Evolutionary conservation across 1,140 invertebrate species (phyloP), one percentile per base, ranked within the genome.

Genomic region (Chymomyza costata): DNA sequence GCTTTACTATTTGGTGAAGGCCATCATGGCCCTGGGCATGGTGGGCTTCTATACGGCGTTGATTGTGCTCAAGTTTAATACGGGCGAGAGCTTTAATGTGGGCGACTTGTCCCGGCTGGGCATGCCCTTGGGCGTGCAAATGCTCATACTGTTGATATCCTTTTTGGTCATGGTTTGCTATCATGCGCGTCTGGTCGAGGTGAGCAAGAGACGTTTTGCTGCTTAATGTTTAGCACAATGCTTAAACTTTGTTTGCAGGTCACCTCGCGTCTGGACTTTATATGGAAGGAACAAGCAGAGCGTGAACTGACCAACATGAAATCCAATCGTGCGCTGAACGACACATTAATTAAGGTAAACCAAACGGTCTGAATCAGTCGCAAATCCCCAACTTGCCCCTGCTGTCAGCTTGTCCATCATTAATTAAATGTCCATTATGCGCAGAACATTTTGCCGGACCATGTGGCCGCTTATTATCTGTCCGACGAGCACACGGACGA

Each of bases 211-310:
- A 34, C 18, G 5, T 1, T 30, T 25, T 34, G 16, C 30, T n/a
- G n/a, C n/a, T n/a, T n/a, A n/a, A n/a, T n/a, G n/a, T 6, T 6
- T 10, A 6, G 25, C 5, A 28, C 5, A 28, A 28, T 10, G 10
- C 25, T 5, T 10, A 28, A n/a, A n/a, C n/a, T n/a, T n/a, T 25
- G 11, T 34, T 28, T 15, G 1, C 25, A 85, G 83, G 93, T 95
- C 0, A 95, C 94, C 1, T 94, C 94, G 1, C 86, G 97, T 28
- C 87, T 99, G 31, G 96, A 98, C 86, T 98, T 98, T 84, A 88
- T 98, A 3, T 98, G 97, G 97, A 97, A 97, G 84, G 91, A 94
- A 68, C 95, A 96, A 82, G 95, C 95, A 0, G 93, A 96, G 85
- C 90, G 92, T 37, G 96, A 98, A 82, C 88, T 97, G 14, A 89